Conservation (phyloP, 2,113 vertebrate species). For the Crotalus helleri region DNA sequence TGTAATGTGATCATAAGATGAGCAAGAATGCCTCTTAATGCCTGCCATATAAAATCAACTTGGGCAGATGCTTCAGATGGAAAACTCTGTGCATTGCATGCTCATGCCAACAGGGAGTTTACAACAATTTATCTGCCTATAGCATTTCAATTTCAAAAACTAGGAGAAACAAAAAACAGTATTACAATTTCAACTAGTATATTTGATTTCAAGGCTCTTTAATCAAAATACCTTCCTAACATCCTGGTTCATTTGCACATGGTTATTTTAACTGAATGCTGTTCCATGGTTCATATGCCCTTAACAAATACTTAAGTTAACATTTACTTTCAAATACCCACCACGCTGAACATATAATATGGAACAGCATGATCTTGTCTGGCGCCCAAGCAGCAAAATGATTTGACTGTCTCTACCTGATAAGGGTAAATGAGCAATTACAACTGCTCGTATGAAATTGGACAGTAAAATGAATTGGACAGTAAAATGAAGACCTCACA, state of each 20-base stretch:
- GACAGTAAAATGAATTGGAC: background rate
- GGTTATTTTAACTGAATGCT: slow-evolving; percentile 20
- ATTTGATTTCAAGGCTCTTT: background rate
- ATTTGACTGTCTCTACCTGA: background rate
- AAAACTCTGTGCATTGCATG: background rate
- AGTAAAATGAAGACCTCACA: background rate
- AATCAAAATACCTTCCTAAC: background rate
- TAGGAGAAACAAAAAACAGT: background rate
- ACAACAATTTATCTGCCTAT: background rate
- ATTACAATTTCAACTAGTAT: background rate
- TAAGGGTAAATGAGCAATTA: background rate
- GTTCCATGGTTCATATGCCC: background rate
- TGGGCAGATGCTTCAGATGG: slow-evolving; percentile 17
- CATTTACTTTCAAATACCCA: background rate
- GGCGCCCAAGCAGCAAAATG: background rate
- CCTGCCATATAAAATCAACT: slow-evolving; percentile 23
- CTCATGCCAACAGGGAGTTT: slow-evolving; percentile 7
- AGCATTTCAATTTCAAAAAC: background rate
- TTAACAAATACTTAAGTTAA: background rate
- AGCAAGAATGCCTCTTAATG: background rate
- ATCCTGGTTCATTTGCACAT: background rate
- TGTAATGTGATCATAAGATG: background rate
- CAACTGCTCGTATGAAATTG: background rate
- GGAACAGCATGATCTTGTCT: background rate
- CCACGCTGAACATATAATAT: background rate